A percentile compares a stretch with the other conserved stretches of the same genome.
These are phyloP conservation scores for Cololabis saira DNA, from an alignment of 2,113 vertebrate species.

Conservation along the genomic window DNA sequence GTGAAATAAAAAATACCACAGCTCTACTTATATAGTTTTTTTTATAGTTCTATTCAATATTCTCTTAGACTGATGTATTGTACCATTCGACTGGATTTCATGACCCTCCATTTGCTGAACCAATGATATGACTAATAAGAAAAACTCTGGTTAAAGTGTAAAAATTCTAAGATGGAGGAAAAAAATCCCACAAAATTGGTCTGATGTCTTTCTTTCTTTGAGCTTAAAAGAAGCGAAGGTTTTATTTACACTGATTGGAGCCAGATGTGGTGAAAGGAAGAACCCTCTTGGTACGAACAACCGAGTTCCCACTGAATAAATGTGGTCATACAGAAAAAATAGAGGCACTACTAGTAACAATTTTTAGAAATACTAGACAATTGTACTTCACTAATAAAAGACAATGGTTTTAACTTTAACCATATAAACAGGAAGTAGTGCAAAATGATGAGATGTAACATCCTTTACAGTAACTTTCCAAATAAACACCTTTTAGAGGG, in stretches of 20 bases:
- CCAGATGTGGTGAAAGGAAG: conserved; percentile 85
- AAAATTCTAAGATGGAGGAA: conserved; percentile 52
- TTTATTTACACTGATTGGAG: conserved; percentile 86
- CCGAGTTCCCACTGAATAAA: conserved; percentile 62
- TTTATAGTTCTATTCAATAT: conserved; percentile 62
- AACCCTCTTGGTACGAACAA: conserved; percentile 64
- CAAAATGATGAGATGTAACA: no score
- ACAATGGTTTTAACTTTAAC: no score
- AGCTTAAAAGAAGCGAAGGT: conserved; percentile 75
- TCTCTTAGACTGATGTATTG: conserved; percentile 59
- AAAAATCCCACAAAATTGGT: conserved; percentile 60
- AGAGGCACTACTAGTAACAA: conserved; percentile 17
- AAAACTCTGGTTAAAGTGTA: conserved; percentile 50
- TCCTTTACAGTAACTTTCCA: no score
- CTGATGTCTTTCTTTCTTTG: conserved; percentile 83
- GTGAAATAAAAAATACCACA: conserved; percentile 43
- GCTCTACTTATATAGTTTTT: conserved; percentile 45
- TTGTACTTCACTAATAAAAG: no score
- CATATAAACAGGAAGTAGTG: no score
- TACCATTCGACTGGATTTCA: conserved; percentile 65
- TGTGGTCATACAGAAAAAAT: conserved; percentile 56
- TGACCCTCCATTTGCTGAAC: conserved; percentile 61
- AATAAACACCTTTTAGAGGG: no score
- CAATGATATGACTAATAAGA: conserved; percentile 59
- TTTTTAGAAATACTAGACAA: background rate